Evolutionary conservation across 2,113 vertebrate genomes (phyloP).

Genomic region (Acrocephalus kingi): DNA sequence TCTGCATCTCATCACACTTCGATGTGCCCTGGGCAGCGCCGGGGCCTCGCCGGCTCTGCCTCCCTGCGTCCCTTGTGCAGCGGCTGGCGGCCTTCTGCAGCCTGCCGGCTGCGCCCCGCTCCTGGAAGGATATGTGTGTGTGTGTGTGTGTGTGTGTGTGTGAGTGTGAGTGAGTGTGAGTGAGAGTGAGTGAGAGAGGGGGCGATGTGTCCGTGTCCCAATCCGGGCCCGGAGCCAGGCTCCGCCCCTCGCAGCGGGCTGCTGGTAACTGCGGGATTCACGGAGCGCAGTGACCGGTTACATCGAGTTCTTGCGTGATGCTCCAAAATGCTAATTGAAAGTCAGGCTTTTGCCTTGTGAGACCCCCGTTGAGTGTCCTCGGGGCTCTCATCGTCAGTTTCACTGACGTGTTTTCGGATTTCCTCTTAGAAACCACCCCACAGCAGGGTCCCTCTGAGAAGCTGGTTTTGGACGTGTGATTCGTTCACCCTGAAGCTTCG

Average conservation of each 20-base stretch:
- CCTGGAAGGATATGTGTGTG: not conserved
- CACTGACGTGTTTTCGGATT: not conserved
- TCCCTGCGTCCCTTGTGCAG: not conserved
- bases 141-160: not conserved
- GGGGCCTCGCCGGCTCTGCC: not conserved
- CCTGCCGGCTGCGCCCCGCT: not conserved
- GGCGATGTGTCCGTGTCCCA: not conserved
- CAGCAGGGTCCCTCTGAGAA: not conserved
- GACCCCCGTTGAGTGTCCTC: accelerated
- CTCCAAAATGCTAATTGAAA: not conserved
- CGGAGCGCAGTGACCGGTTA: no score
- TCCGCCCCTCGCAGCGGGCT: not conserved
- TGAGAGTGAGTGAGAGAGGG: no score
- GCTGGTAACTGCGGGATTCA: not conserved
- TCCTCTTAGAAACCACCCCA: not conserved
- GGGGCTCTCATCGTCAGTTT: no score
- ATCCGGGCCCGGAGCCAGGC: not conserved
- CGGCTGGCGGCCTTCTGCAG: not conserved
- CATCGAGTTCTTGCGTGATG: not conserved
- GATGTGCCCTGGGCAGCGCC: not conserved
- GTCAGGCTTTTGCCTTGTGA: not conserved
- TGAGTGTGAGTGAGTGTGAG: no score
- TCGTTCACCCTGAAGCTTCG: not conserved
- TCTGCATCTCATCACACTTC: not conserved
- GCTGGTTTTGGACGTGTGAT: not conserved